Evolutionary conservation across 2,797 vertebrate species (phyloP).

Genomic region (Pseudochirops cupreus): DNA sequence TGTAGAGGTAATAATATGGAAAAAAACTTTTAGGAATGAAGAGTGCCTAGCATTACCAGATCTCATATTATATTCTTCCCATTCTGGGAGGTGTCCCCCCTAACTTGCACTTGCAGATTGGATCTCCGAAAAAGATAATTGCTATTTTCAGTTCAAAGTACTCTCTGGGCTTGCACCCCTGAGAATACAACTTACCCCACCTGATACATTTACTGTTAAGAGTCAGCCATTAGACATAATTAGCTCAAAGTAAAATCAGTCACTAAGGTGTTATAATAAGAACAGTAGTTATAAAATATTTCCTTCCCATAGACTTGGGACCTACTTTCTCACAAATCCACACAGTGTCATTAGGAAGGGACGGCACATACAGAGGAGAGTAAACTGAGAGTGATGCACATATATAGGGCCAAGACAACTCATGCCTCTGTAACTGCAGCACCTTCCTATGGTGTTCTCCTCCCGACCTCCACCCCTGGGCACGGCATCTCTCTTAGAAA

Average conservation of each 20-base stretch:
- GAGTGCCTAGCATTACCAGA: neutral
- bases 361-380: neutral
- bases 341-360: neutral
- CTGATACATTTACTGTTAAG: neutral
- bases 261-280: neutral
- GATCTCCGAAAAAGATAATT: neutral
- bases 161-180: neutral
- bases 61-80: neutral
- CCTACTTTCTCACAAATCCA: neutral
- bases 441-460: neutral
- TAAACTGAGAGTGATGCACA: neutral
- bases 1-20: neutral
- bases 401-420: neutral
- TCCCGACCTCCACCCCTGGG: fast-evolving
- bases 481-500: neutral
- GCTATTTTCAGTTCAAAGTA: neutral
- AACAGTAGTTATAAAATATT: neutral
- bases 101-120: neutral
- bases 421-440: neutral
- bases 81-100: neutral
- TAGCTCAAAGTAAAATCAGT: neutral
- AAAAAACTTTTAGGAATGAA: neutral
- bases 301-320: neutral
- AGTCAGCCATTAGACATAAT: neutral
- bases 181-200: neutral